A percentile compares a stretch with the other conserved stretches of the same genome.
These are phyloP conservation scores for Pseudoips prasinana DNA, from an alignment of 2,888 invertebrate genomes.

Conservation along the genomic window DNA sequence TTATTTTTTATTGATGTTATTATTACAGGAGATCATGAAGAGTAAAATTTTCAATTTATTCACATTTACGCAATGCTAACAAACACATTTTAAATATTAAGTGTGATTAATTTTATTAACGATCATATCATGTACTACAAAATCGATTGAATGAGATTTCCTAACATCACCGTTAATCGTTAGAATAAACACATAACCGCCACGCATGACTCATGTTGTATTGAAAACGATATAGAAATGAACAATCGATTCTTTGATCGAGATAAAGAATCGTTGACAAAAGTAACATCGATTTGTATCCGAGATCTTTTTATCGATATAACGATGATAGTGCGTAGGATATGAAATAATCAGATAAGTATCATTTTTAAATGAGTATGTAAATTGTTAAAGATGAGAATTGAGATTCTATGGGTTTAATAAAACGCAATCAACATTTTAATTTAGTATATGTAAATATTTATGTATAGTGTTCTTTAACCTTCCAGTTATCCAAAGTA, in stretches of 20 bases:
- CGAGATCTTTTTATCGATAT: slow-evolving; percentile 40
- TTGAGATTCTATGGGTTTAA: too few species aligned
- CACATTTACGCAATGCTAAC: slow-evolving; percentile 19
- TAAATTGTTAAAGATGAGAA: neutral
- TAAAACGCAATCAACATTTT: neutral
- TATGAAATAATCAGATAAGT: slow-evolving; percentile 9
- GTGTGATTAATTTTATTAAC: slow-evolving; percentile 17
- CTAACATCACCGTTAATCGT: slow-evolving; percentile 21
- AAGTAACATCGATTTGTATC: slow-evolving; percentile 43
- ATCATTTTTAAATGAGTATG: slow-evolving; percentile 7
- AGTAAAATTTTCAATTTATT: too few species aligned
- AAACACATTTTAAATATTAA: slow-evolving; percentile 1
- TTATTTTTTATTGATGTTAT: slow-evolving; percentile 10
- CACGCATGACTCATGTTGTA: slow-evolving; percentile 35
- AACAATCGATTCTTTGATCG: slow-evolving; percentile 37
- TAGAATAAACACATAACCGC: slow-evolving; percentile 34
- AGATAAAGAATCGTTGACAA: slow-evolving; percentile 49
- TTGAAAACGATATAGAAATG: slow-evolving; percentile 31
- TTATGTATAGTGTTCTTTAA: too few species aligned
- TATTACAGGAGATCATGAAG: too few species aligned
- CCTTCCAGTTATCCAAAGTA: too few species aligned
- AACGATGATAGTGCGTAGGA: slow-evolving; percentile 14
- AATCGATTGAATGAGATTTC: slow-evolving; percentile 26
- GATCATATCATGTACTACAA: slow-evolving; percentile 2
- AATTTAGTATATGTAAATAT: too few species aligned